phyloP scores from a whole-genome alignment of 2,113 vertebrate genomes.

The crab-eating macaque (Macaca fascicularis) region DNA sequence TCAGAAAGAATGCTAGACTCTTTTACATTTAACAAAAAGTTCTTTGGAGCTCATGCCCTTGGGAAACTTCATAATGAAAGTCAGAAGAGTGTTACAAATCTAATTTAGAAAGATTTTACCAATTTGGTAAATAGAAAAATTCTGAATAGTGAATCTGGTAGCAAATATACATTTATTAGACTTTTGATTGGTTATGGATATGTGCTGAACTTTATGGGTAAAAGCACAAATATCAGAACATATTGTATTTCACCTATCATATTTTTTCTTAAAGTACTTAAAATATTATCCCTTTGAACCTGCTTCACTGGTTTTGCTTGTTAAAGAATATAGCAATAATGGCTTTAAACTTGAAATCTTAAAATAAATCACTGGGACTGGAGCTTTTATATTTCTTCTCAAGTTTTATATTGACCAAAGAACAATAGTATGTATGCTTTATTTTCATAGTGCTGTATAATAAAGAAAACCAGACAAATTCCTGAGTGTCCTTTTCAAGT shows the following conservation, averaged over 20 bases:
- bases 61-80: constrained; percentile 67
- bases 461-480: neutral
- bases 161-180: constrained; percentile 77
- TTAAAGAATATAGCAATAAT: constrained; percentile 57
- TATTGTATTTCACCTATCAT: constrained; percentile 67
- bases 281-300: constrained; percentile 69
- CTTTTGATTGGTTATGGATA: constrained; percentile 76
- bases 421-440: neutral
- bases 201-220: constrained; percentile 74
- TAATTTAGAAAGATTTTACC: constrained; percentile 75
- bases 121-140: constrained; percentile 75
- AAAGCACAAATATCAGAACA: constrained; percentile 75
- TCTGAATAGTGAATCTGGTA: constrained; percentile 67
- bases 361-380: constrained; percentile 48
- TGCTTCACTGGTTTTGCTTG: constrained; percentile 52
- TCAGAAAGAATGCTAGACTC: constrained; percentile 44
- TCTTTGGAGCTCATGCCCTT: constrained; percentile 46
- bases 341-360: constrained; percentile 66
- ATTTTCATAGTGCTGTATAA: neutral
- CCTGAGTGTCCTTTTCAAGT: neutral
- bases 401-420: constrained; percentile 56
- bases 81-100: constrained; percentile 72
- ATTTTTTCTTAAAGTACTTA: constrained; percentile 65
- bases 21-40: constrained; percentile 56
- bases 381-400: constrained; percentile 54